Evolutionary conservation across 2,888 invertebrate species (phyloP), one percentile per base, ranked within the genome.

Genomic region (Metacarcinus magister): DNA sequence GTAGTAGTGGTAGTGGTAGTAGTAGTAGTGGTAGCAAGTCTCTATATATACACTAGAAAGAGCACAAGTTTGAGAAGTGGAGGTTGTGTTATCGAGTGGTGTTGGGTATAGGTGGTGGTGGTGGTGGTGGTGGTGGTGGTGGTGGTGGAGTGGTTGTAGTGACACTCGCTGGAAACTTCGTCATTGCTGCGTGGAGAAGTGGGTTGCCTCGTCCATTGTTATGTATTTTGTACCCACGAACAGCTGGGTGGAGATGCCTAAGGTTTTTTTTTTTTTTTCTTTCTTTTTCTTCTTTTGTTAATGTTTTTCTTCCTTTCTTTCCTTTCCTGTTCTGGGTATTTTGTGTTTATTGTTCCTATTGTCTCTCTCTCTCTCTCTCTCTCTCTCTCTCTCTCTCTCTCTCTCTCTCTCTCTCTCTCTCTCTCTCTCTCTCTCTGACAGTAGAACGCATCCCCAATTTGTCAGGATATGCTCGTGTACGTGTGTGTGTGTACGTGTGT

Each of bases 401-500:
- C 67, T 67, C 28, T 32, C 82, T 82, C 82, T 32, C 82, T 82
- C 32, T 82, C 82, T 82, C 32, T 82, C 32, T 82, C 32, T 82
- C 82, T 67, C 82, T 82, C 82, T 82, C 82, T 32, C 82, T 32
- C 82, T 82, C 82, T 32, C 13, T 28, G 8, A 8, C 10, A 82
- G 28, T 82, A 10, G 28, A 82, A 82, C 82, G 5, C 32, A 82
- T 82, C 32, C 82, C 82, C 82, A 82, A 28, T 32, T 82, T 32
- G 28, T 32, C 32, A 67, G 67, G 67, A 67, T 19, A 67, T 67
- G 19, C 23, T 5, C n/a, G 67, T 23, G 67, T 23, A 23, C 23
- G 67, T 32, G 48, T 92, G 46, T 92, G 46, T 92, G 92, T 92
- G 92, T 92, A 54, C n/a, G 48, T 92, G 92, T 46, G 92, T 92